phyloP scores from a whole-genome alignment of 1,140 invertebrate genomes.

The Drosophila arizonae region DNA sequence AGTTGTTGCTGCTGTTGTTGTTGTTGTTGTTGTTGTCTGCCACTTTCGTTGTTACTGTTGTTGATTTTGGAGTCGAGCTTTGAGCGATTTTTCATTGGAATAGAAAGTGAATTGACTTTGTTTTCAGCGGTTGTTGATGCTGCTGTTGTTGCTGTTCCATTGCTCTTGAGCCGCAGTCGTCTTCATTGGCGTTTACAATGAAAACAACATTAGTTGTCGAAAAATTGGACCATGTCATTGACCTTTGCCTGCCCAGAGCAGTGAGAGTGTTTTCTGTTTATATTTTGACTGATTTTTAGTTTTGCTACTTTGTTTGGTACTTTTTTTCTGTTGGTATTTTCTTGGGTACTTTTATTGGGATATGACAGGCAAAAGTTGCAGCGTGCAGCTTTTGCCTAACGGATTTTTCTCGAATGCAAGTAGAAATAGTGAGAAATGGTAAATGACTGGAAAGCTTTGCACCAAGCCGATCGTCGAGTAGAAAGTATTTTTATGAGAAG shows the following conservation, averaged over 20 bases:
- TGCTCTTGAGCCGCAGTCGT: slow-evolving; percentile 60
- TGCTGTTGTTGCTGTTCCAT: slow-evolving; percentile 54
- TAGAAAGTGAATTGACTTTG: slow-evolving; percentile 82
- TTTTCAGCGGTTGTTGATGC: slow-evolving; percentile 47
- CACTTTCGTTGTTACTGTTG: slow-evolving; percentile 81
- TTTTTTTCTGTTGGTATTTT: neutral
- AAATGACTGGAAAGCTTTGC: neutral
- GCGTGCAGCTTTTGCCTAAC: slow-evolving; percentile 39
- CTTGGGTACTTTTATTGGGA: neutral
- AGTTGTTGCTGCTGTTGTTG: slow-evolving; percentile 32
- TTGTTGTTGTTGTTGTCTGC: slow-evolving; percentile 56
- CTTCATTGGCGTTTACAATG: slow-evolving; percentile 61
- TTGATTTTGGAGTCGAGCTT: slow-evolving; percentile 70
- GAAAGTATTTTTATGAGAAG: no score
- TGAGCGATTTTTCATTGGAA: slow-evolving; percentile 82
- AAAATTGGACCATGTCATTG: slow-evolving; percentile 79
- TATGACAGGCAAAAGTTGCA: slow-evolving; percentile 26
- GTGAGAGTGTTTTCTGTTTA: slow-evolving; percentile 65
- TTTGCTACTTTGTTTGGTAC: slow-evolving; percentile 1
- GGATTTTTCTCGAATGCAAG: slow-evolving; percentile 52
- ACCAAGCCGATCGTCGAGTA: no score
- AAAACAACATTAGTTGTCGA: slow-evolving; percentile 51
- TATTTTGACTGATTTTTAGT: slow-evolving; percentile 24
- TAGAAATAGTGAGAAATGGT: slow-evolving; percentile 1
- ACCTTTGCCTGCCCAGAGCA: slow-evolving; percentile 68